phyloP scores from a whole-genome alignment of 37 sponge, comb jelly and placozoan species.

The Haliclona indistincta region DNA sequence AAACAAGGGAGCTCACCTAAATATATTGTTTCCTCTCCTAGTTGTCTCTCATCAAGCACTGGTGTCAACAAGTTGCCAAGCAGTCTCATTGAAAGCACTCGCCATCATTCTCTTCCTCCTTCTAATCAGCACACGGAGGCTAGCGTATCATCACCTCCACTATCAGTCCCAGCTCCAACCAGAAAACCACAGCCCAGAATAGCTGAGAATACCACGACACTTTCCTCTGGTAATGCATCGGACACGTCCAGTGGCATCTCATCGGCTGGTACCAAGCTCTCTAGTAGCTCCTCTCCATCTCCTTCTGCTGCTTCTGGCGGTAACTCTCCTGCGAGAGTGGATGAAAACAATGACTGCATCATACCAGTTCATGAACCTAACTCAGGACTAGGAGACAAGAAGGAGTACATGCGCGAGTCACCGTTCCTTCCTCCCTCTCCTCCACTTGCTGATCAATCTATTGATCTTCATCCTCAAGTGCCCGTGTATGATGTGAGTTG shows the following conservation, averaged over 20 bases:
- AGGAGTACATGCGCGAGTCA: slow-evolving; percentile 57
- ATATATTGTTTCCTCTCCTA: no score
- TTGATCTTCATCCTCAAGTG: slow-evolving; percentile 45
- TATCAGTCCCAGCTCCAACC: slow-evolving; percentile 1
- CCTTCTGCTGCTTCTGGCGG: not conserved
- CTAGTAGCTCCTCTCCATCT: slow-evolving; percentile 1
- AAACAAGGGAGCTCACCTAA: no score
- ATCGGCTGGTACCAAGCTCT: slow-evolving; percentile 26
- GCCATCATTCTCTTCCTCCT: no score
- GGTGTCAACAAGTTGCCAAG: no score
- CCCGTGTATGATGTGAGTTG: slow-evolving; percentile 40
- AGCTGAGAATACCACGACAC: not conserved
- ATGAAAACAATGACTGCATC: not conserved
- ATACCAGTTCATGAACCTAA: not conserved
- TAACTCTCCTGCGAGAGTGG: not conserved
- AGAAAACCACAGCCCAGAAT: not conserved
- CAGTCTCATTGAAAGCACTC: no score
- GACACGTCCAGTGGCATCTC: slow-evolving; percentile 62
- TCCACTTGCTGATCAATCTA: not conserved
- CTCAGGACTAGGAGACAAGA: slow-evolving; percentile 18
- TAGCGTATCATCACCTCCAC: not conserved
- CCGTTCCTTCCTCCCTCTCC: slow-evolving; percentile 46
- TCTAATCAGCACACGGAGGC: no score
- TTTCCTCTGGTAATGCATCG: not conserved
- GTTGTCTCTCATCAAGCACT: no score